Conservation (phyloP, 1,140 invertebrate genomes). For the Trichonephila inaurata region DNA sequence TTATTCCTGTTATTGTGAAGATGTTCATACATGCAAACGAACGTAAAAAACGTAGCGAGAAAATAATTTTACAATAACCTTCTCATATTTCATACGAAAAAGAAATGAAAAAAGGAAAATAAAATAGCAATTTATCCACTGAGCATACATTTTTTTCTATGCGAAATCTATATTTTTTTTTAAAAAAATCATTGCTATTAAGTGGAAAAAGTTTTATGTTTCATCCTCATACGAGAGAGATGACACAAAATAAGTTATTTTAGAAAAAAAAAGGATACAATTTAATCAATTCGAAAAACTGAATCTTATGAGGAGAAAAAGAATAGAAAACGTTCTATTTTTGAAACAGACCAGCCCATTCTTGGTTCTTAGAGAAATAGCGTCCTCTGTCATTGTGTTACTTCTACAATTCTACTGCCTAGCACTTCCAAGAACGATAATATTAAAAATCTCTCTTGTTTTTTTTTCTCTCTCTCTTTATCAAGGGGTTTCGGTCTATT, state of each 20-base stretch:
- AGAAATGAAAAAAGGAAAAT: not conserved
- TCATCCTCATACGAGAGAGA: too few relatives aligned
- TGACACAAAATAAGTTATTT: not conserved
- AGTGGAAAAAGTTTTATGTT: too few relatives aligned
- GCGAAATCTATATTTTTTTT: too few relatives aligned
- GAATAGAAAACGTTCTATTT: not conserved
- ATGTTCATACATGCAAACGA: too few relatives aligned
- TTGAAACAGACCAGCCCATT: not conserved
- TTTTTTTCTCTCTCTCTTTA: not conserved
- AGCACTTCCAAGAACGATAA: not conserved
- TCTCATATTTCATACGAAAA: too few relatives aligned
- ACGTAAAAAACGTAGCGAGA: too few relatives aligned
- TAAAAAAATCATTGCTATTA: too few relatives aligned
- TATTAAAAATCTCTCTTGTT: not conserved
- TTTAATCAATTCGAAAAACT: not conserved
- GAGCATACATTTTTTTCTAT: too few relatives aligned
- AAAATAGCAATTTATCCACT: not conserved
- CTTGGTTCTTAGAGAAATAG: not conserved
- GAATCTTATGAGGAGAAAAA: not conserved
- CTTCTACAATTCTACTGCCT: not conserved
- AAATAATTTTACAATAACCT: too few relatives aligned
- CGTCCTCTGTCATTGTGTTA: not conserved
- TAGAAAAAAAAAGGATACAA: not conserved
- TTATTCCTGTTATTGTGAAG: too few relatives aligned
- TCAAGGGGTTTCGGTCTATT: not conserved